Conservation (phyloP, 2,797 vertebrate genomes). For the Austrolebias charrua region DNA sequence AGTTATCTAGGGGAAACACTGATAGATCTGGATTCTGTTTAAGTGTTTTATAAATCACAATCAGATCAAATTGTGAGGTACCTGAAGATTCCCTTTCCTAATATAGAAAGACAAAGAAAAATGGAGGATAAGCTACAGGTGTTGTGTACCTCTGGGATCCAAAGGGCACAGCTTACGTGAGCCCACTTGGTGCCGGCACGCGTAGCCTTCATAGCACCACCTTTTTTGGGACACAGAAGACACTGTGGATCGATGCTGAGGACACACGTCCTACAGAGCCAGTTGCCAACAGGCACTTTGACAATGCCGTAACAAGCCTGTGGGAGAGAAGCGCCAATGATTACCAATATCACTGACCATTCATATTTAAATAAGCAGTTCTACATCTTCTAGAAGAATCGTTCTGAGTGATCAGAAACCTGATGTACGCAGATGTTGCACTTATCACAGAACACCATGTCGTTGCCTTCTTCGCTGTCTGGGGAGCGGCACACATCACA, state of each 20-base stretch:
- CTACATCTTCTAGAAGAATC: too few relatives aligned
- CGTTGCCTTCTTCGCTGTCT: constrained; percentile 97
- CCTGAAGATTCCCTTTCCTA: too few relatives aligned
- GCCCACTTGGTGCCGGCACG: constrained; percentile 96
- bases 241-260: constrained; percentile 93
- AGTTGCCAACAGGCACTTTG: constrained; percentile 96
- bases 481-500: constrained; percentile 98
- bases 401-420: constrained; percentile 69
- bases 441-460: constrained; percentile 99
- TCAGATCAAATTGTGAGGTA: too few relatives aligned
- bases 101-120: too few relatives aligned
- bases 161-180: constrained; percentile 97
- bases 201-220: constrained; percentile 97
- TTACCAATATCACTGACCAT: too few relatives aligned
- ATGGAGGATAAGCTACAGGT: too few relatives aligned
- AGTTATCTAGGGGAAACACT: too few relatives aligned
- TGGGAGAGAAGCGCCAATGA: neutral
- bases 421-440: constrained; percentile 99
- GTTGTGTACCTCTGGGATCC: constrained; percentile 94
- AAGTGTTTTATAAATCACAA: too few relatives aligned
- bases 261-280: constrained; percentile 96
- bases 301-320: constrained; percentile 98
- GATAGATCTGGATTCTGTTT: too few relatives aligned
- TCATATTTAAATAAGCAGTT: too few relatives aligned
- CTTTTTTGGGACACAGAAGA: constrained; percentile 93